Evolutionary conservation across 2,113 vertebrate genomes (phyloP).

Genomic region (Columba janthina): DNA sequence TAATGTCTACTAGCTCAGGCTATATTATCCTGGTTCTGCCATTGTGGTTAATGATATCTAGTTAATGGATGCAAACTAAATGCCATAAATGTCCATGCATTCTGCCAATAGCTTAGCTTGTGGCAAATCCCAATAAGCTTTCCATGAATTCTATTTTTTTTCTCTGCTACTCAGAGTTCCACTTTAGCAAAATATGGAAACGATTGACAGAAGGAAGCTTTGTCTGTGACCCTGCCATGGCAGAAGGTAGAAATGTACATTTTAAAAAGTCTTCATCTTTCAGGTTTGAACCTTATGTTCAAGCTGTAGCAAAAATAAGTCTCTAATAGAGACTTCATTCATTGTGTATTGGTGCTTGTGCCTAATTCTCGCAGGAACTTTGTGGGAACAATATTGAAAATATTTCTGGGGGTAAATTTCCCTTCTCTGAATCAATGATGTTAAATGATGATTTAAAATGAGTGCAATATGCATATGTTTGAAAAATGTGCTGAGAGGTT

Average conservation of each 20-base stretch:
- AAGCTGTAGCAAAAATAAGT: neutral
- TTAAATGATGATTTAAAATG: neutral
- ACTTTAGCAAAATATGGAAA: neutral
- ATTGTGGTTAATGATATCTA: neutral
- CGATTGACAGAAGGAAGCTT: neutral
- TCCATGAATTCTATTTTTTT: neutral
- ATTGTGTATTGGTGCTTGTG: accelerated
- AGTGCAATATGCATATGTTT: neutral
- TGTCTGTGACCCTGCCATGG: neutral
- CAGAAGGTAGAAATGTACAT: neutral
- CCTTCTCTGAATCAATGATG: neutral
- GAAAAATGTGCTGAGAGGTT: neutral
- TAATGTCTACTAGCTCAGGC: neutral
- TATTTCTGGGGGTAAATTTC: neutral
- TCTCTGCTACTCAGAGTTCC: neutral
- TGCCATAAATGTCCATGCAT: neutral
- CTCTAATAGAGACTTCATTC: neutral
- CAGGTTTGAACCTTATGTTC: neutral
- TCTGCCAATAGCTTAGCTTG: neutral
- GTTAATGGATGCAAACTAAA: neutral
- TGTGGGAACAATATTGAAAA: neutral
- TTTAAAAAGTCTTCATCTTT: neutral
- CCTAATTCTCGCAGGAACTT: neutral
- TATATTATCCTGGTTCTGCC: neutral
- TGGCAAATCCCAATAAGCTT: neutral